These are phyloP conservation scores for Clivina fossor DNA, from an alignment of 2,888 invertebrate species.

Conservation along the genomic window DNA sequence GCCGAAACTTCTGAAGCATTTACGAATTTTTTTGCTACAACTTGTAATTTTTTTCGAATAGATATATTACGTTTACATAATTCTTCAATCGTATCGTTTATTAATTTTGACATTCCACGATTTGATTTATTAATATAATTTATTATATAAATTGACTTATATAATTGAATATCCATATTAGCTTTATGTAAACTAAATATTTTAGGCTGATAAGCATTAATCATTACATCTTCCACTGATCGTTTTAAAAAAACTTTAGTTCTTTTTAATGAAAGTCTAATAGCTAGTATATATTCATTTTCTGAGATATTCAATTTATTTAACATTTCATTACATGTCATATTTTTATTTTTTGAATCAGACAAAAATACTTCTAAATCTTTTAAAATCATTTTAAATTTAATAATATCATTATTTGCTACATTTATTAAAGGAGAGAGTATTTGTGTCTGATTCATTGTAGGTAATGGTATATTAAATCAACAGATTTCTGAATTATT, in stretches of 20 bases:
- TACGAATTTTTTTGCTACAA: slow-evolving; percentile 5
- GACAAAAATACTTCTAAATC: neutral
- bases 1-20: slow-evolving; percentile 2
- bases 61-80: neutral
- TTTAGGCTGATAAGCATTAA: slow-evolving; percentile 39
- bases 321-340: slow-evolving; percentile 33
- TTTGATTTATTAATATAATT: slow-evolving; percentile 41
- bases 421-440: neutral
- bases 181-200: slow-evolving; percentile 42
- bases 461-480: slow-evolving; percentile 39
- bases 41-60: neutral
- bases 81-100: slow-evolving; percentile 36
- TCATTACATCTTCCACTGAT: slow-evolving; percentile 29
- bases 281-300: slow-evolving; percentile 36
- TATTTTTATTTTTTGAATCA: neutral
- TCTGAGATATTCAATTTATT: slow-evolving; percentile 23
- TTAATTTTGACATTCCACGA: slow-evolving; percentile 35
- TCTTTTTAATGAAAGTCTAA: slow-evolving; percentile 30
- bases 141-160: slow-evolving; percentile 45
- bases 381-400: neutral
- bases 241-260: slow-evolving; percentile 35
- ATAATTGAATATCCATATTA: slow-evolving; percentile 49
- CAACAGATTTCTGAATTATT: slow-evolving; percentile 37
- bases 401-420: neutral
- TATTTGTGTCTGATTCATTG: slow-evolving; percentile 36